Base-by-base conservation (phyloP, 2,113 vertebrate genomes). In the Daubentonia madagascariensis region DNA sequence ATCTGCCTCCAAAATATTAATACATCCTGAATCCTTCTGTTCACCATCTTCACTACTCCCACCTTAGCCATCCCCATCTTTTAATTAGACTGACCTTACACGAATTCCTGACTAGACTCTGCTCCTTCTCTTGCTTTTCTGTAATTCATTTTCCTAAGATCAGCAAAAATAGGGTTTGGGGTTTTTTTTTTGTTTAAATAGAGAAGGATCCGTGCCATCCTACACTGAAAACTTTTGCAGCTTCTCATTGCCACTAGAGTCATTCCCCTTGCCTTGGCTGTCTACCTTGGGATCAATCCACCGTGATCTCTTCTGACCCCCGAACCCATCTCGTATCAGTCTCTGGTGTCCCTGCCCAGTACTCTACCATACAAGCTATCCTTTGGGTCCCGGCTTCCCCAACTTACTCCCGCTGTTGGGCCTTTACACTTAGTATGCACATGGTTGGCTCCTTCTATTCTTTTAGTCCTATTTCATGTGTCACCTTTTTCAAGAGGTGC, bases 281-380 rank as follows among this genome's bases (percentile, higher is more conserved):
- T 54, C n/a, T 54, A 10, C 6, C 28, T 37, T 52, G 52, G 80
- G 50, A n/a, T 50, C 40, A 78, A 1, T 52, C 30, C 20, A 0
- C 20, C 59, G 1, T 65, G 14, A 59, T 18, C 40, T 43, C 48
- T 50, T 59, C 28, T 65, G 25, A 32, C 6, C 80, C 84, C 11
- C 13, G 57, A 67, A 48, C 6, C n/a, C 6, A 45, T n/a, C 12
- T 61, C 6, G 1, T 10, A 0, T 43, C 14, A 12, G 14, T 6
- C 32, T 92, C 63, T 45, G 28, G 16, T 67, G 12, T 1, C 12
- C 28, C n/a, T 63, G 5, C 25, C 75, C 43, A 14, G 3, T 7
- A 20, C 11, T 89, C 37, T 91, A 3, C 73, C 17, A 11, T 0
- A 1, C 2, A 68, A 37, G 1, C 5, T 48, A 2, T 40, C 35